Evolutionary conservation across 1,140 invertebrate species (phyloP), one percentile per base, ranked within the genome.

Genomic region (Temnothorax curvispinosus): DNA sequence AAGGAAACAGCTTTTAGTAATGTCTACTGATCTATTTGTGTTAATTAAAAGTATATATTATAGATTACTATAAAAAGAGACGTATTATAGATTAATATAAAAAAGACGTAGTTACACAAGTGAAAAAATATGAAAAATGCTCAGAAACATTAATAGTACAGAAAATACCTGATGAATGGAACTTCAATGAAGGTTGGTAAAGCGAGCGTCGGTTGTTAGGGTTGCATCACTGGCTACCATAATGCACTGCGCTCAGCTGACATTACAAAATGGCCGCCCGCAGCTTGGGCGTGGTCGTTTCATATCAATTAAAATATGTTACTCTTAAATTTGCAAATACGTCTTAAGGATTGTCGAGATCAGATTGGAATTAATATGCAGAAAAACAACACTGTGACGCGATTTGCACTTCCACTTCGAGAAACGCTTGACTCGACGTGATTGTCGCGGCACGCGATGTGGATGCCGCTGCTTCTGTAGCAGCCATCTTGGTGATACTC

Each of bases 401-500:
- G 76, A 67, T 86, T 82, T 41, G 52, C 89, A 90, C 88, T 91
- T 89, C 15, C 84, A 91, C 90, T 47, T 89, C 56, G 85, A 76
- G 69, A 85, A 81, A 81, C 85, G 62, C 64, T 85, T 77, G 56
- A 74, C 80, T 78, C 72, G 65, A 75, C 87, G 75, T 84, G 81
- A 87, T 84, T 85, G 62, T 54, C 86, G 84, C 87, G 71, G 58
- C 87, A 72, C 88, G 71, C 94, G 93, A 94, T 90, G 92, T 87
- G 86, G 87, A 88, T 89, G 87, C 88, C 84, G 88, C 86, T 60
- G 54, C 88, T 75, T 58, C 56, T 90, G 85, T 78, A 90, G 81
- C 94, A 91, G 94, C 94, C 94, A 95, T 95, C 94, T 95, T 95
- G 93, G 69, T 74, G 85, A 89, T 88, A 89, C 91, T 92, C 93